A percentile compares a stretch with the other conserved stretches of the same genome.
Conservation (phyloP, 2,113 vertebrate genomes). For the Pedetes capensis region DNA sequence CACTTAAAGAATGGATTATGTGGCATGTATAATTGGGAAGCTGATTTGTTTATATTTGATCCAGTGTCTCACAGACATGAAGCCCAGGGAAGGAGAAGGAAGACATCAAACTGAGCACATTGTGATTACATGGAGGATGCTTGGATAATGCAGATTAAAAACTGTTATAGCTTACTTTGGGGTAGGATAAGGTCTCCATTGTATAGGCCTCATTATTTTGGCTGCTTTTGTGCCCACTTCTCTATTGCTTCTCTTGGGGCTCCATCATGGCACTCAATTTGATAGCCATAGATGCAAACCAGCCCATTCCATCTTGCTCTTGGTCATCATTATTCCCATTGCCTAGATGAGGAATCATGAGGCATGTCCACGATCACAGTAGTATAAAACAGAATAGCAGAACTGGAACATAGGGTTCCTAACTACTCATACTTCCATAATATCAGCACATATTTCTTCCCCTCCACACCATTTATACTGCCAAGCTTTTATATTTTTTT, state of each 20-base stretch:
- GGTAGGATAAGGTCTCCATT: not conserved
- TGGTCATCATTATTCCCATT: not conserved
- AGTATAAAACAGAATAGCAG: not conserved
- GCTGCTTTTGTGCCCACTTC: not conserved
- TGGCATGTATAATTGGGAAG: not conserved
- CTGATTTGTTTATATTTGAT: not conserved
- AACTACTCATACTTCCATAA: not conserved
- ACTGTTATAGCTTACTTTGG: not conserved
- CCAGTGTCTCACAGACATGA: not conserved
- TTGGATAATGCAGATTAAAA: not conserved
- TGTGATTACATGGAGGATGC: no score
- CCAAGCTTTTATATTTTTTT: no score
- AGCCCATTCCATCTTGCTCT: not conserved
- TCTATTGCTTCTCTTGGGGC: not conserved
- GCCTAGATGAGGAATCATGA: not conserved
- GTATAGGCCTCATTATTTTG: not conserved
- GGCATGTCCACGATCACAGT: not conserved
- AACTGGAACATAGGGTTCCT: not conserved
- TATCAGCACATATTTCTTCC: not conserved
- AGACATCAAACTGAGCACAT: not conserved
- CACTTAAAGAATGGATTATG: not conserved
- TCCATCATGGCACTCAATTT: not conserved
- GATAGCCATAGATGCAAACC: not conserved
- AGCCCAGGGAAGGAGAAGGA: not conserved
- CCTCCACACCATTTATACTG: not conserved